Evolutionary conservation across 2,888 invertebrate genomes (phyloP).

Genomic region (Ceraclea dissimilis): DNA sequence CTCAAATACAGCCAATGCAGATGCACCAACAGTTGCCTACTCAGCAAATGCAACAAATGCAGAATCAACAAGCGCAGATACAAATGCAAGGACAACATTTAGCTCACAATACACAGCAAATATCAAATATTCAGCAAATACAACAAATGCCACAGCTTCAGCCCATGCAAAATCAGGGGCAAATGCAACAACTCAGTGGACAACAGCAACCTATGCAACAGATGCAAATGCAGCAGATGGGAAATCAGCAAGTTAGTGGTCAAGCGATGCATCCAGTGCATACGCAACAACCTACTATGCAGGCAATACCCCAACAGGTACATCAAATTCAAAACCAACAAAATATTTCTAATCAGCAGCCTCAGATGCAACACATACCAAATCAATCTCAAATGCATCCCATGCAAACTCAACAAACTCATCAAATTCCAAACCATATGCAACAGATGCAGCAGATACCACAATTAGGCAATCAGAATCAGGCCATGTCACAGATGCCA

Average conservation of each 20-base stretch:
- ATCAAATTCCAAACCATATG: conserved; percentile 49
- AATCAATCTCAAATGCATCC: conserved; percentile 48
- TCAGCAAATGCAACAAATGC: conserved; percentile 48
- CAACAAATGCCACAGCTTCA: conserved; percentile 46
- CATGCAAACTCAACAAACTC: conserved; percentile 42
- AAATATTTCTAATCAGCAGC: conserved; percentile 41
- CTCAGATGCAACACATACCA: conserved; percentile 46
- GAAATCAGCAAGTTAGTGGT: conserved; percentile 36
- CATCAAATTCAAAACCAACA: conserved; percentile 46
- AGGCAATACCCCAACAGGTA: conserved; percentile 36
- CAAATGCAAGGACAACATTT: conserved; percentile 36
- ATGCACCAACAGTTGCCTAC: conserved; percentile 46
- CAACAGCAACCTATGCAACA: conserved; percentile 40
- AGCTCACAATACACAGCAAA: conserved; percentile 19
- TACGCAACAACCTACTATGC: conserved; percentile 32
- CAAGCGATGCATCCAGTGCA: conserved; percentile 38
- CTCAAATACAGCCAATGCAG: conserved; percentile 45
- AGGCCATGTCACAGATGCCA: conserved; percentile 31
- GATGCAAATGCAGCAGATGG: conserved; percentile 44
- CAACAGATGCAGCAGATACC: conserved; percentile 47
- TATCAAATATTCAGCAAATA: conserved; percentile 43
- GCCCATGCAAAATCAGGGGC: conserved; percentile 43
- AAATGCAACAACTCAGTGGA: conserved; percentile 35
- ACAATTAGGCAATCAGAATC: conserved; percentile 31
- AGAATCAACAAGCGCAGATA: conserved; percentile 42